Conservation (phyloP, 2,888 invertebrate genomes). For the Coelinius sp. region DNA sequence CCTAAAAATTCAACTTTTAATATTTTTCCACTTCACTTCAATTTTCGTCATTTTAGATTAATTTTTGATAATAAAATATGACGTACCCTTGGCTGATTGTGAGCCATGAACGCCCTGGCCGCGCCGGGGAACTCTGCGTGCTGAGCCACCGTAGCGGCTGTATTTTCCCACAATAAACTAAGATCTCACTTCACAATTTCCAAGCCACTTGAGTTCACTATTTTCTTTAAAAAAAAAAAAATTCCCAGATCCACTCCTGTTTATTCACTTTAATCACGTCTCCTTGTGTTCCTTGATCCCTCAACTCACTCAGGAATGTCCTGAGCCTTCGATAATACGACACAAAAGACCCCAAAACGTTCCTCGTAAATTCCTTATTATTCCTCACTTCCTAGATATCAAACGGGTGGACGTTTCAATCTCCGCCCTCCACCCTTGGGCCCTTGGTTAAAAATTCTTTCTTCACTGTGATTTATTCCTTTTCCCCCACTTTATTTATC, state of each 20-base stretch:
- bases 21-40: too few relatives aligned
- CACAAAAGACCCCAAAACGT: background rate
- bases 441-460: too few relatives aligned
- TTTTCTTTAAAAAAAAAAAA: slow-evolving; percentile 41
- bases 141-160: slow-evolving; percentile 74
- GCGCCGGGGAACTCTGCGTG: slow-evolving; percentile 75
- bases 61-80: slow-evolving; percentile 47
- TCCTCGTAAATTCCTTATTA: background rate
- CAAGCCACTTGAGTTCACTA: slow-evolving; percentile 40
- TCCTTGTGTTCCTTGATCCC: too few relatives aligned
- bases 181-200: slow-evolving; percentile 59
- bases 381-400: background rate
- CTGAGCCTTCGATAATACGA: too few relatives aligned
- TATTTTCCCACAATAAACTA: slow-evolving; percentile 68
- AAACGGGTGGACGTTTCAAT: slow-evolving; percentile 15
- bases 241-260: too few relatives aligned
- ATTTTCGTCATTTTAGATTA: too few relatives aligned
- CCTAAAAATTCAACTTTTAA: too few relatives aligned
- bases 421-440: slow-evolving; percentile 35
- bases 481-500: background rate
- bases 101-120: slow-evolving; percentile 89
- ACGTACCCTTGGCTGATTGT: slow-evolving; percentile 92
- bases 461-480: too few relatives aligned
- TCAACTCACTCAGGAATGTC: slow-evolving; percentile 21
- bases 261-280: slow-evolving; percentile 16